Evolutionary conservation across 2,113 vertebrate genomes (phyloP).

Genomic region (Triplophysa rosa): DNA sequence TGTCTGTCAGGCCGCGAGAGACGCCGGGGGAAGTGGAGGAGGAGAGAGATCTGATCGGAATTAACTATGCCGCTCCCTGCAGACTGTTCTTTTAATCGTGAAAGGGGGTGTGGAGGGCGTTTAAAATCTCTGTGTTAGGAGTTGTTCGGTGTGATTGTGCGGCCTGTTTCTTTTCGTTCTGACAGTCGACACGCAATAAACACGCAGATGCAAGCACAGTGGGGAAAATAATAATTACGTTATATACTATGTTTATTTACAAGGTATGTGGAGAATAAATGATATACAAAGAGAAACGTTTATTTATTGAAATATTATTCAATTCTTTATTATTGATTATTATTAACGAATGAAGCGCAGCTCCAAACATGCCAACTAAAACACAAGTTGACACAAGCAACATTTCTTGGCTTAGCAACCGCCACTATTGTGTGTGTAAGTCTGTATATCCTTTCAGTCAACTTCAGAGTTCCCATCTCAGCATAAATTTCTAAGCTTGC

Average conservation of each 20-base stretch:
- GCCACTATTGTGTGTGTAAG: background rate
- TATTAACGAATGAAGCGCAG: no score
- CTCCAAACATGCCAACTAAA: no score
- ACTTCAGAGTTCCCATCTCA: background rate
- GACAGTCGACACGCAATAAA: slow-evolving; percentile 13
- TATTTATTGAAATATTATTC: no score
- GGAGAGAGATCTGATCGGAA: slow-evolving; percentile 78
- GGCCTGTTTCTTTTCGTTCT: slow-evolving; percentile 59
- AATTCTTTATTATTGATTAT: no score
- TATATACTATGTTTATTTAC: no score
- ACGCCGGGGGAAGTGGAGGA: slow-evolving; percentile 68
- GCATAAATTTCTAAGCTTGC: slow-evolving; percentile 14
- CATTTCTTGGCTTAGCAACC: no score
- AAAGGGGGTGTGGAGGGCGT: slow-evolving; percentile 68
- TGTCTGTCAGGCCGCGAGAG: slow-evolving; percentile 74
- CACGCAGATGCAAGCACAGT: background rate
- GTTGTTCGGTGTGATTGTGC: slow-evolving; percentile 63
- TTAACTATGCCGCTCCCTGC: slow-evolving; percentile 80
- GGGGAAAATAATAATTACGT: background rate
- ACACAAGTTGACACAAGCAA: no score
- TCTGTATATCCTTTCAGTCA: background rate
- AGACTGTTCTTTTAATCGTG: slow-evolving; percentile 81
- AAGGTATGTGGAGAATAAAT: no score
- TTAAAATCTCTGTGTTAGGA: slow-evolving; percentile 78
- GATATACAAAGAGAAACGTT: background rate